Evolutionary conservation across 2,888 invertebrate species (phyloP).

Genomic region (Ophion ventricosus): DNA sequence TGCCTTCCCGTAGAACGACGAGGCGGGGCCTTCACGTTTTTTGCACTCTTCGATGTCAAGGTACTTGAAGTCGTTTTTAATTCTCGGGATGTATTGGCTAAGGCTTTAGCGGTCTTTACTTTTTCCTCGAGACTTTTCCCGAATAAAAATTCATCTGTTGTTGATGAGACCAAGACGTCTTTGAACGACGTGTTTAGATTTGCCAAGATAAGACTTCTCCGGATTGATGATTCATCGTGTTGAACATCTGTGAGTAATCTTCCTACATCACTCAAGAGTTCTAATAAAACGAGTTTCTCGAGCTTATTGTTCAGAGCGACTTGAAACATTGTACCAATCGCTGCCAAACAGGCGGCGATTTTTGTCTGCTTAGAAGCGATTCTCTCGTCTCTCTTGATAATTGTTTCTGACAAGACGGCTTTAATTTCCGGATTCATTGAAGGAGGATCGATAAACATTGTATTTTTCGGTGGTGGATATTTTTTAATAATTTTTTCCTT

Average conservation of each 20-base stretch:
- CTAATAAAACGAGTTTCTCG: constrained; percentile 14
- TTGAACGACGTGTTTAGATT: constrained; percentile 48
- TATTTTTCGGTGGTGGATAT: constrained; percentile 12
- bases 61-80: constrained; percentile 1
- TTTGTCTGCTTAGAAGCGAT: constrained; percentile 45
- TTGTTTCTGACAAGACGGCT: not conserved
- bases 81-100: constrained; percentile 19
- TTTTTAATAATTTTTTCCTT: not conserved
- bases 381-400: constrained; percentile 34
- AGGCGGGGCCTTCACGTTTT: constrained; percentile 53
- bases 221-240: constrained; percentile 57
- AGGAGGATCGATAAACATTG: constrained; percentile 17
- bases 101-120: constrained; percentile 42
- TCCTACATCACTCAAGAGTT: constrained; percentile 43
- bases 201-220: constrained; percentile 52
- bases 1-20: constrained; percentile 15
- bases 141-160: constrained; percentile 50
- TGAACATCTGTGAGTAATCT: constrained; percentile 62
- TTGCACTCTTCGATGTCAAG: constrained; percentile 15
- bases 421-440: not conserved
- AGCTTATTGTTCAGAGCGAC: not conserved
- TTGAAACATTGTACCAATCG: not conserved
- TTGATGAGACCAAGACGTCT: constrained; percentile 32
- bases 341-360: constrained; percentile 42
- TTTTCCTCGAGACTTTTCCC: constrained; percentile 51